phyloP scores from a whole-genome alignment of 2,113 vertebrate genomes.

The Austrofundulus limnaeus region DNA sequence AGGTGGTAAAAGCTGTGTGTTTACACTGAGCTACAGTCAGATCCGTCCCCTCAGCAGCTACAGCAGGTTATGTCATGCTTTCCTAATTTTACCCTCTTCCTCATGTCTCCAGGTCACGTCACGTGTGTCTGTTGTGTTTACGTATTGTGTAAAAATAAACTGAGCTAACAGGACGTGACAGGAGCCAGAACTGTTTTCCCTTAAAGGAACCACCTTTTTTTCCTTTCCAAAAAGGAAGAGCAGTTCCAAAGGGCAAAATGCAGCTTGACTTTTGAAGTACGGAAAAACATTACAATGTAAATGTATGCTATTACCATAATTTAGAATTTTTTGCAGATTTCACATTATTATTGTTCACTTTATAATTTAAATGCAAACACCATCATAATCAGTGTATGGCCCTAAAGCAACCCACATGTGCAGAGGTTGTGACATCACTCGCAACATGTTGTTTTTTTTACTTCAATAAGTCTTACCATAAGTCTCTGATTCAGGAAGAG shows the following conservation, averaged over 20 bases:
- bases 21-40: neutral
- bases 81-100: neutral
- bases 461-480: too few relatives aligned
- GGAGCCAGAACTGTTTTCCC: neutral
- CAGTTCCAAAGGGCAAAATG: neutral
- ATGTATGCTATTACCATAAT: neutral
- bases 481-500: too few relatives aligned
- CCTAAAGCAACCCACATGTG: too few relatives aligned
- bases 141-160: neutral
- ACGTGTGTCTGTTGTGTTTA: neutral
- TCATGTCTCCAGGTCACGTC: neutral
- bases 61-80: neutral
- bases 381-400: too few relatives aligned
- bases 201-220: neutral
- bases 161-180: neutral
- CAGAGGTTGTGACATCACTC: too few relatives aligned
- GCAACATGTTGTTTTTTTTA: too few relatives aligned
- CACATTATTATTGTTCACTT: neutral
- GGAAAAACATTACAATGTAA: neutral
- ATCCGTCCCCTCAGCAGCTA: constrained; percentile 1
- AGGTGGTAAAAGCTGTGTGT: neutral
- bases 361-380: too few relatives aligned
- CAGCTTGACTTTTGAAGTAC: neutral
- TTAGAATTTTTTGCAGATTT: neutral
- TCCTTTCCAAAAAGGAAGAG: neutral